Conservation (phyloP, 2,888 invertebrate species). For the Lepeophtheirus nordmannii region DNA sequence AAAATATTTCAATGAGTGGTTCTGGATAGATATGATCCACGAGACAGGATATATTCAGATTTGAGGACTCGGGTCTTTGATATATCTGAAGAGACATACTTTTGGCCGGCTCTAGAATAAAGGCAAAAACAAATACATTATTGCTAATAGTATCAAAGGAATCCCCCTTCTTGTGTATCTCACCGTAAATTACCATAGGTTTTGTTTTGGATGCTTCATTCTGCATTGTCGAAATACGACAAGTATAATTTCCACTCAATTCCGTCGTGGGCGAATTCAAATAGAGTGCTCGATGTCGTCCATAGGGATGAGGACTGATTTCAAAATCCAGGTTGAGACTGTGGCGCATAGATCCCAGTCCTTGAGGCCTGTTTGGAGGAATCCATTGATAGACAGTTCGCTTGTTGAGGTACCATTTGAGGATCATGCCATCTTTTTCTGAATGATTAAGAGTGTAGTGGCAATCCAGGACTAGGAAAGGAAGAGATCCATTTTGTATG, state of each 20-base stretch:
- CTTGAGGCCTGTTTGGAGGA: conserved; percentile 23
- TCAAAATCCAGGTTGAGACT: conserved; percentile 22
- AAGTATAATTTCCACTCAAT: conserved; percentile 21
- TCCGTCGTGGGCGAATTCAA: conserved; percentile 21
- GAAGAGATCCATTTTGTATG: conserved; percentile 19
- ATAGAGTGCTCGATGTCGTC: conserved; percentile 22
- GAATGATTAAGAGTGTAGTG: conserved; percentile 18
- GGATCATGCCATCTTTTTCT: conserved; percentile 21
- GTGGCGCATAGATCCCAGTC: conserved; percentile 15
- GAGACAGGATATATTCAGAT: conserved; percentile 20
- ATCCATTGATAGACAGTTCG: conserved; percentile 24
- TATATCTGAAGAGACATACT: not conserved
- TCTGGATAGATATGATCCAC: conserved; percentile 14
- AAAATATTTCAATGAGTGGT: conserved; percentile 8
- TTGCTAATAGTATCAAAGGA: not conserved
- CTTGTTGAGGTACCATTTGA: conserved; percentile 23
- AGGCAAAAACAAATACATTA: not conserved
- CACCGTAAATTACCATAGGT: conserved; percentile 16
- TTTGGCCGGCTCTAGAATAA: conserved; percentile 16
- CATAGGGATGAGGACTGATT: conserved; percentile 20
- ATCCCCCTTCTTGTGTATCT: no score
- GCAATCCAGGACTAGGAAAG: conserved; percentile 21
- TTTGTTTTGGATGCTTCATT: conserved; percentile 17
- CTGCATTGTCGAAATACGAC: conserved; percentile 21
- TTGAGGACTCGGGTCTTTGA: not conserved